Base-by-base conservation (phyloP, 30 jellyfish, hydroid and myxozoan genomes). In the Chrysaora quinquecirrha region DNA sequence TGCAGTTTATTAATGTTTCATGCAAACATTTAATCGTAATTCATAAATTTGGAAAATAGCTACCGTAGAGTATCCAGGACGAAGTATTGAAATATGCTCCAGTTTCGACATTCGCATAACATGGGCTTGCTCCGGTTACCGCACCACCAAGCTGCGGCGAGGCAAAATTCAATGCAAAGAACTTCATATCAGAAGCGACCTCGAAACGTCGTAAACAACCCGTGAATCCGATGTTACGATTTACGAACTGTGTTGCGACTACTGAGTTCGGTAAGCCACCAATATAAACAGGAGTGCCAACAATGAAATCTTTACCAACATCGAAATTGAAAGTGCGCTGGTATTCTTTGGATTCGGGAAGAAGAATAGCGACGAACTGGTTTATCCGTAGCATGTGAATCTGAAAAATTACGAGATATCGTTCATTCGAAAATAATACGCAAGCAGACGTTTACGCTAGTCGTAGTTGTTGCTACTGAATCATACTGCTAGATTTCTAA, bases 191-290 rank as follows among this genome's bases (percentile, higher is more conserved):
- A 19, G 99, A 94, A 16, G 99, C 94, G 20, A 94, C 87, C 60
- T 94, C 99, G 76, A 87, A 94, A 58, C 89, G 81, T n/a, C 96
- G 85, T 0, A 94, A 64, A 58, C 99, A 94, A 19, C 99, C 99
- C 66, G 64, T 77, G 82, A 71, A 94, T 25, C 95, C 97, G n/a
- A 64, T 12, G 11, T 80, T 69, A 1, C 96, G 84, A 34, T 69
- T 83, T 18, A 19, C 75, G 84, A 87, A 78, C 30, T 52, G 69
- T n/a, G 87, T 68, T 1, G 96, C 92, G 33, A 48, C 73, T 10
- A 94, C 91, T 31, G 89, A 58, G 73, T 61, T 50, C 10, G 99
- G 97, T n/a, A 94, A 14, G 58, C 97, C 99, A 19, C 99, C 99
- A 22, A 94, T 84, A 71, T 94, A 94, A 9, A 94, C 49, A 21